These are phyloP conservation scores for Eidolon dupreanum DNA, from an alignment of 2,797 vertebrate genomes.

Conservation along the genomic window DNA sequence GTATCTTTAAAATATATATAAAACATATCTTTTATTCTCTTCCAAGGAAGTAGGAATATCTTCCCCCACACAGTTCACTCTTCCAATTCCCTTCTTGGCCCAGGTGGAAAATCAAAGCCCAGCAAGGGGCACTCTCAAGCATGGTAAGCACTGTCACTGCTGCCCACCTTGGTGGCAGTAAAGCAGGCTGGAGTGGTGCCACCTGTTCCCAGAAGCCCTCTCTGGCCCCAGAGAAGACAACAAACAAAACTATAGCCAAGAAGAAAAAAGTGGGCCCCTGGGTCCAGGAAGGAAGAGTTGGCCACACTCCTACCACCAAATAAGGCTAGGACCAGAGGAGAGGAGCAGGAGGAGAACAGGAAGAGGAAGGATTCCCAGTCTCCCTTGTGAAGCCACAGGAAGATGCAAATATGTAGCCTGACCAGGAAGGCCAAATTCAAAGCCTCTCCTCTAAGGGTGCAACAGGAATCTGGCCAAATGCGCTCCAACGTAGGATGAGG, in stretches of 20 bases:
- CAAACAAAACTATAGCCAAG: neutral
- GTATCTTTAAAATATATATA: neutral
- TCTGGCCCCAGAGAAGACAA: neutral
- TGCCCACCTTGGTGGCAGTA: neutral
- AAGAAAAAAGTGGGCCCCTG: neutral
- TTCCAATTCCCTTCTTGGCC: neutral
- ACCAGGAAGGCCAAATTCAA: neutral
- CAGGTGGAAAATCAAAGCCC: neutral
- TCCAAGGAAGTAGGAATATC: neutral
- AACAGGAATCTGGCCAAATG: neutral
- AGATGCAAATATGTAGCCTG: neutral
- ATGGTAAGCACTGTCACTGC: too few species aligned
- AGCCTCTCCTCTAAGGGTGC: neutral
- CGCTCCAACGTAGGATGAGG: neutral
- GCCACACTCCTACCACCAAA: rapidly evolving
- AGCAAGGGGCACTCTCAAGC: rapidly evolving
- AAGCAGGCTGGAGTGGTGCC: neutral
- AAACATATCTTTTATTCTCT: neutral
- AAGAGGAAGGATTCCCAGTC: neutral
- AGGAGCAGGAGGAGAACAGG: neutral
- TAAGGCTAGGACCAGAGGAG: neutral
- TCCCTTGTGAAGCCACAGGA: neutral
- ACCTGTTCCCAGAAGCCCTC: neutral
- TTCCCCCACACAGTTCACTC: neutral
- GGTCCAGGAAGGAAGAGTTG: neutral